phyloP scores from a whole-genome alignment of 2,888 invertebrate genomes.

The Papilio gigon region DNA sequence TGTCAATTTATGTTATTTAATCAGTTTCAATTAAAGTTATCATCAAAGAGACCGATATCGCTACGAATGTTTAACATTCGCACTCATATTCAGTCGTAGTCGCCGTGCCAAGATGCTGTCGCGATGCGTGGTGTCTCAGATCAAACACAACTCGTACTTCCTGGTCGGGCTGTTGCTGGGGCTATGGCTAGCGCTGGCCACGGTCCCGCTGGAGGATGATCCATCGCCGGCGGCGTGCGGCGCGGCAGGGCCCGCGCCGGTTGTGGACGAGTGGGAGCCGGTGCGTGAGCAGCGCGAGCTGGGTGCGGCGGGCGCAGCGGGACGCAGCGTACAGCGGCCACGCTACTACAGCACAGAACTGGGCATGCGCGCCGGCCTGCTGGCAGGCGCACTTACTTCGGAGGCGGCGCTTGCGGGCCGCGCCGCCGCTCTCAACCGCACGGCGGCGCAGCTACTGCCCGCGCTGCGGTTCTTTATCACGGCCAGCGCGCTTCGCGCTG shows the following conservation, averaged over 20 bases:
- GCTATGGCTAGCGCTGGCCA: conserved; percentile 79
- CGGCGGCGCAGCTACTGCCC: conserved; percentile 91
- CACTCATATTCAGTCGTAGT: not conserved
- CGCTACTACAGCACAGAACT: conserved; percentile 97
- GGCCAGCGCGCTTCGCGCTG: conserved; percentile 70
- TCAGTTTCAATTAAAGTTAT: conserved; percentile 39
- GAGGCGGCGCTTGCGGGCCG: conserved; percentile 87
- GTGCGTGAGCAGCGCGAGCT: conserved; percentile 64
- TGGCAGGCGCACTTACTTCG: conserved; percentile 92
- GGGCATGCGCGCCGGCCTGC: conserved; percentile 93
- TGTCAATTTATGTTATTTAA: conserved; percentile 24
- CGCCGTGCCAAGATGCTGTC: conserved; percentile 61
- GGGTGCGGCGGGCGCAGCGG: conserved; percentile 52
- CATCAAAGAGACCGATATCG: conserved; percentile 32
- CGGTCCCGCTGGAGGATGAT: conserved; percentile 75
- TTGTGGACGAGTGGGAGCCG: conserved; percentile 71
- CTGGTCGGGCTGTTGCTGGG: conserved; percentile 81
- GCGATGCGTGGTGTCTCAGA: conserved; percentile 74
- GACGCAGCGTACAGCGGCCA: conserved; percentile 87
- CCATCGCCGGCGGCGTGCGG: conserved; percentile 50
- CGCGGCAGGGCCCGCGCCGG: conserved; percentile 46
- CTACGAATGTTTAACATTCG: conserved; percentile 20
- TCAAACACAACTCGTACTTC: conserved; percentile 83
- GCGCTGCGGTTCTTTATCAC: conserved; percentile 91
- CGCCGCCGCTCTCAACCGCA: conserved; percentile 94